Conservation (phyloP, 2,113 vertebrate species). For the Genyomyrus donnyi region DNA sequence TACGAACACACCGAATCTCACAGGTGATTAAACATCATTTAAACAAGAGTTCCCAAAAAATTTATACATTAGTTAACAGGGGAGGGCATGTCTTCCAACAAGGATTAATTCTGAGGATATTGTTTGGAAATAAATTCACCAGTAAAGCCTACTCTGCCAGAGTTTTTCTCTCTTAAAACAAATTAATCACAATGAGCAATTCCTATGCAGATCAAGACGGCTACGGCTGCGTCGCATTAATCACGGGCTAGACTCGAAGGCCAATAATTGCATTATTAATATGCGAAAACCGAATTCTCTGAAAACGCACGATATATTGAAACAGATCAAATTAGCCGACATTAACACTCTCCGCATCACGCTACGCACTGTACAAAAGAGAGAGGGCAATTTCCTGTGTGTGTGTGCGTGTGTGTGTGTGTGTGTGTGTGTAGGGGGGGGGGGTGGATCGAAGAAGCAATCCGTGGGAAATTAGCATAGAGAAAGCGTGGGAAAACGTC, state of each 20-base stretch:
- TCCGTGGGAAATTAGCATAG: slow-evolving; percentile 55
- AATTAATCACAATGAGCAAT: slow-evolving; percentile 32
- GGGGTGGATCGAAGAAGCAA: slow-evolving; percentile 44
- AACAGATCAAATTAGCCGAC: slow-evolving; percentile 41
- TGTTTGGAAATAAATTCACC: not conserved
- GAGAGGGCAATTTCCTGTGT: slow-evolving; percentile 49
- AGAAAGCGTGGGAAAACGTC: slow-evolving; percentile 54
- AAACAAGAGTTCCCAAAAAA: no score
- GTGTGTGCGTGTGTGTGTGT: not conserved
- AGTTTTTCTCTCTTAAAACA: slow-evolving; percentile 1
- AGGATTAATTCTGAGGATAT: not conserved
- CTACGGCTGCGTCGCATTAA: slow-evolving; percentile 13
- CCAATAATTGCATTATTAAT: slow-evolving; percentile 38
- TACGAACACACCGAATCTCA: not conserved
- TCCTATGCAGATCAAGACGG: slow-evolving; percentile 28
- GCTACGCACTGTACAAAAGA: slow-evolving; percentile 48
- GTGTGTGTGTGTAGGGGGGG: not conserved
- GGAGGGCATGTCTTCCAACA: not conserved
- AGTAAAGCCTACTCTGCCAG: slow-evolving; percentile 6
- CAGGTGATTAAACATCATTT: not conserved
- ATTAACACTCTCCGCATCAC: slow-evolving; percentile 57
- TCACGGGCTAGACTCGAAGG: slow-evolving; percentile 35
- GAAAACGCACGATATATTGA: slow-evolving; percentile 45
- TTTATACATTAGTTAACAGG: not conserved
- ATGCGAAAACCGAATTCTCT: slow-evolving; percentile 33